Evolutionary conservation across 2,888 invertebrate genomes (phyloP), one percentile per base, ranked within the genome.

Genomic region (Diarsia rubi): DNA sequence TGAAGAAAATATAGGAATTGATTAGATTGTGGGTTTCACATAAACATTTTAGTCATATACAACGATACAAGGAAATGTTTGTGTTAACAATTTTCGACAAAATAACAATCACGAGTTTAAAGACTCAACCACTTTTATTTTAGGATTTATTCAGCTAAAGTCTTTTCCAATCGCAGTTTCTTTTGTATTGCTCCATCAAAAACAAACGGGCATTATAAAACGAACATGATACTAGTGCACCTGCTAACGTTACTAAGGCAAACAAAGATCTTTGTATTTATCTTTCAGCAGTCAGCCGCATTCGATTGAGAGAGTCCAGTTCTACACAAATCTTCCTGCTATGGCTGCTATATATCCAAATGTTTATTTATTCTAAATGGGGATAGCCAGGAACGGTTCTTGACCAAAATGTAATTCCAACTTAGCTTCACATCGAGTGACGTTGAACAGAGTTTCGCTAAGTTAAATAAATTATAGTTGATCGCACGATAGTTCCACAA

Each of bases 301-400:
- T 74, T 67, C 52, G 71, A 62, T 68, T 79, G 85, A 86, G 78
- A 83, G 83, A 78, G 76, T 79, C 81, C 83, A 84, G 85, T 73
- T 70, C 64, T 66, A 75, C 57, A 70, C 59, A 68, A 70, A 77
- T 77, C 74, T 81, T 79, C 69, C 74, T 69, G 67, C 45, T 78
- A 73, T 60, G 78, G 67, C 74, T 69, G 67, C 45, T 78, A 73
- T 60, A 79, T 64, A 62, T 77, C 54, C 19, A 52, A 19, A 67
- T 76, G 87, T 91, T 91, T 92, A 88, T 93, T 93, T 92, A 91
- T 89, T 79, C 76, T 77, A 86, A 82, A 84, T 84, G 69, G 75
- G 81, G 77, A 89, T 88, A 90, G 87, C 85, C 86, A 79, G 87
- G 83, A 86, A 84, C 83, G 83, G 87, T 84, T 88, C 88, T 90